Conservation (phyloP, 2,113 vertebrate species). For the Brachypodius melanocephalos region DNA sequence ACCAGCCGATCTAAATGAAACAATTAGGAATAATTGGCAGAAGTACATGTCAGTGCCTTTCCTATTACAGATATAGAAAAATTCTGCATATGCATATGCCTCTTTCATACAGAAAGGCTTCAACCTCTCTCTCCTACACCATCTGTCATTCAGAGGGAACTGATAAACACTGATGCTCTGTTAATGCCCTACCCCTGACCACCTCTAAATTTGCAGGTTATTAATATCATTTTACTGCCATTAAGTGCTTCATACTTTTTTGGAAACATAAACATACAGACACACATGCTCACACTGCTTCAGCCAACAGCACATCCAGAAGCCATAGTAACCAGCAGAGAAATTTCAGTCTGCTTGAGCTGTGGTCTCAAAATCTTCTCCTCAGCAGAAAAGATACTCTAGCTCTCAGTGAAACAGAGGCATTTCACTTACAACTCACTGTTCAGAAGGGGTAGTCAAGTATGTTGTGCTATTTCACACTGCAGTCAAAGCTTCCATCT, state of each 20-base stretch:
- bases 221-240: not conserved
- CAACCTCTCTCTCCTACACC: not conserved
- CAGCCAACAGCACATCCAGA: not conserved
- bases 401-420: not conserved
- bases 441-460: not conserved
- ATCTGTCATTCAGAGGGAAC: not conserved
- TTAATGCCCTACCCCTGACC: not conserved
- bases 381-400: not conserved
- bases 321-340: conserved; percentile 11
- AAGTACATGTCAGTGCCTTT: not conserved
- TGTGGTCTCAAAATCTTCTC: not conserved
- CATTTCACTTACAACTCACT: not conserved
- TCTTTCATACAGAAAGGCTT: not conserved
- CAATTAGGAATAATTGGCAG: not conserved
- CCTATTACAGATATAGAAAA: not conserved
- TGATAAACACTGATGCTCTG: not conserved
- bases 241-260: not conserved
- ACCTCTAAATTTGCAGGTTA: not conserved
- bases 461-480: not conserved
- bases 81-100: not conserved
- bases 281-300: not conserved
- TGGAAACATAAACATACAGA: not conserved
- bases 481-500: not conserved
- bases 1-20: not conserved
- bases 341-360: not conserved